Evolutionary conservation across 2,888 invertebrate genomes (phyloP).

Genomic region (Metalampra italica): DNA sequence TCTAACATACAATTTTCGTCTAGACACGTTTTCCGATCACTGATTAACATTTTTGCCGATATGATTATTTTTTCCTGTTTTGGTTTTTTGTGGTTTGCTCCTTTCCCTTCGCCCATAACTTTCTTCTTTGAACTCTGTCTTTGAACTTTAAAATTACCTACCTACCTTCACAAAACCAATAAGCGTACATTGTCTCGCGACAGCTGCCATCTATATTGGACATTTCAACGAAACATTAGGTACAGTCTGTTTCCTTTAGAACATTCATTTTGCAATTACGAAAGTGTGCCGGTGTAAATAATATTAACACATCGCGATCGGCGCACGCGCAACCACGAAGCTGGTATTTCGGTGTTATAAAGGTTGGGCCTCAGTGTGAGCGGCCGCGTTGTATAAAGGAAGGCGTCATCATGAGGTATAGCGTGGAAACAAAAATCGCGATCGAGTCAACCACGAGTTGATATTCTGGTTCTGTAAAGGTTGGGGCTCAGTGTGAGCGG

Average conservation of each 20-base stretch:
- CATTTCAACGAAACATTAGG: constrained; percentile 5
- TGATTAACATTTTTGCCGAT: too few species aligned
- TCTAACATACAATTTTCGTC: too few species aligned
- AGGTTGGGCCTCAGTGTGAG: constrained; percentile 22
- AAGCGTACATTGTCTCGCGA: not conserved
- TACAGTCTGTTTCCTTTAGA: not conserved
- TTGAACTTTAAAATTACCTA: not conserved
- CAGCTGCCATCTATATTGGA: constrained; percentile 1
- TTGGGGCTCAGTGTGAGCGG: too few species aligned
- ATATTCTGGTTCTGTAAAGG: too few species aligned
- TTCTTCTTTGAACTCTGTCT: too few species aligned
- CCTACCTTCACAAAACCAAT: constrained; percentile 2
- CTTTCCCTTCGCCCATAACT: too few species aligned
- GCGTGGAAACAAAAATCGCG: too few species aligned
- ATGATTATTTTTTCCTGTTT: too few species aligned
- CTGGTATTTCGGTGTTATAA: constrained; percentile 52
- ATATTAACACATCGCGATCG: constrained; percentile 75
- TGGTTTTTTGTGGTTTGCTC: too few species aligned
- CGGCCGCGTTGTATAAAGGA: not conserved
- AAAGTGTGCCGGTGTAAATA: constrained; percentile 63
- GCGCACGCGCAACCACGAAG: constrained; percentile 54
- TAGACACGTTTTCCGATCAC: too few species aligned
- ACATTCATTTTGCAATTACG: constrained; percentile 35
- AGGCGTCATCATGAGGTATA: not conserved
- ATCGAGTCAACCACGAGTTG: too few species aligned